Percentiles rank a stretch among this genome's conserved stretches.
These are phyloP conservation scores for Cercopithecus diana DNA, from an alignment of 2,797 vertebrate genomes.

Conservation along the genomic window DNA sequence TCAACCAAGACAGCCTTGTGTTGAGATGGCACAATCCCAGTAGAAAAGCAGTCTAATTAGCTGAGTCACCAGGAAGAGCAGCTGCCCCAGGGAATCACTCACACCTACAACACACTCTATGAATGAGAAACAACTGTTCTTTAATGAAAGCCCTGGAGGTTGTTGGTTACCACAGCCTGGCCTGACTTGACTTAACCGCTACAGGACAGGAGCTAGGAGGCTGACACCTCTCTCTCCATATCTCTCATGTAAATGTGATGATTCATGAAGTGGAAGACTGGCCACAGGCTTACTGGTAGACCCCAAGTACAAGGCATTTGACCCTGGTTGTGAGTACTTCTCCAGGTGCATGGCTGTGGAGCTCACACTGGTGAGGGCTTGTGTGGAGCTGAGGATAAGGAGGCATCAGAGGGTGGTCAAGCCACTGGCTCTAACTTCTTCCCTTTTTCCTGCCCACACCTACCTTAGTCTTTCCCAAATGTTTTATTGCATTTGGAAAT, in stretches of 20 bases:
- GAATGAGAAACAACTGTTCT: neutral
- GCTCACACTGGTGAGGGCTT: neutral
- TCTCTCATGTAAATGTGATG: neutral
- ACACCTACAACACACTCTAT: neutral
- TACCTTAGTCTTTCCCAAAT: neutral
- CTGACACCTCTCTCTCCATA: neutral
- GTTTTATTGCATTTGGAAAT: neutral
- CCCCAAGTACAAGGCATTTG: too few relatives aligned
- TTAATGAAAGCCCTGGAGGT: neutral
- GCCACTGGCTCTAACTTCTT: neutral
- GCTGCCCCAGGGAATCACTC: neutral
- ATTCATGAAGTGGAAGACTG: neutral
- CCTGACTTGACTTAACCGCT: neutral
- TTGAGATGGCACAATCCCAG: neutral
- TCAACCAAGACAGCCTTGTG: neutral
- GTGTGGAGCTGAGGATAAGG: neutral
- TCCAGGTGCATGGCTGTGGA: neutral
- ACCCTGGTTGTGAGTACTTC: neutral
- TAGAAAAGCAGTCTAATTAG: neutral
- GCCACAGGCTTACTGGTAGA: neutral
- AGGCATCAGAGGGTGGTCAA: too few relatives aligned
- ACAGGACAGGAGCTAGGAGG: neutral
- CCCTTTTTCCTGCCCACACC: neutral
- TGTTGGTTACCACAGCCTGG: neutral
- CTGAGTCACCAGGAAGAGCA: neutral